Base-by-base conservation (phyloP, 1,140 invertebrate genomes). In the Drosophila bifasciata region DNA sequence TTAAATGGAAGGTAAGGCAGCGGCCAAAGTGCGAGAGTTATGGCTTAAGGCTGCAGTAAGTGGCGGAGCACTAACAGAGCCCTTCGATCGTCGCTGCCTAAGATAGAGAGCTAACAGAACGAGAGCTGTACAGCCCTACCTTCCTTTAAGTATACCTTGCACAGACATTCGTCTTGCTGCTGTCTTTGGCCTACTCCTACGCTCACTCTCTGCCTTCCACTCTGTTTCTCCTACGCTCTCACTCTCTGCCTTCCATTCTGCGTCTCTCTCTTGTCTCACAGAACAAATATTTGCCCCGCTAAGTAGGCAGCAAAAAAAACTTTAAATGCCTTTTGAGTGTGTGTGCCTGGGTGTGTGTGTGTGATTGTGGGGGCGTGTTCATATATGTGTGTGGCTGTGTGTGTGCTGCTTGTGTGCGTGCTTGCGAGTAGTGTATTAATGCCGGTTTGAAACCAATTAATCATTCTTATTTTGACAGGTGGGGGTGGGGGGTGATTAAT, bases 281-380 rank as follows among this genome's bases (percentile, higher is more conserved):
- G 56, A 40, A 51, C 40, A 76, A 76, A 76, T 73, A 69, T 58
- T 76, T 76, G 70, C 58, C 41, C 74, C 62, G 48, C 74, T 69
- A 69, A 76, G 72, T 74, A 76, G 70, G 74, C 74, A 73, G 62
- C 74, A 69, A 71, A 69, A 58, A 73, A 57, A 56, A 9, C 15
- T 36, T 11, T 16, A 17, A 44, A 49, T 49, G 46, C 41, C 28
- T 28, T 9, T n/a, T 28, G 61, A 11, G 46, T 36, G 48, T 19
- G 17, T 13, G 11, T 39, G 64, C n/a, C n/a, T 28, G 61, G 11
- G 46, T 36, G 48, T 19, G 17, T 13, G 11, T 39, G 64, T 5
- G 62, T 15, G 50, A 5, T 13, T 40, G 52, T 36, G 21, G 17
- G 6, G 39, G 17, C 40, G 15, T 40, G 32, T 51, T 5, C 25